These are phyloP conservation scores for Dicrurus megarhynchus DNA, from an alignment of 2,113 vertebrate genomes.

Conservation along the genomic window DNA sequence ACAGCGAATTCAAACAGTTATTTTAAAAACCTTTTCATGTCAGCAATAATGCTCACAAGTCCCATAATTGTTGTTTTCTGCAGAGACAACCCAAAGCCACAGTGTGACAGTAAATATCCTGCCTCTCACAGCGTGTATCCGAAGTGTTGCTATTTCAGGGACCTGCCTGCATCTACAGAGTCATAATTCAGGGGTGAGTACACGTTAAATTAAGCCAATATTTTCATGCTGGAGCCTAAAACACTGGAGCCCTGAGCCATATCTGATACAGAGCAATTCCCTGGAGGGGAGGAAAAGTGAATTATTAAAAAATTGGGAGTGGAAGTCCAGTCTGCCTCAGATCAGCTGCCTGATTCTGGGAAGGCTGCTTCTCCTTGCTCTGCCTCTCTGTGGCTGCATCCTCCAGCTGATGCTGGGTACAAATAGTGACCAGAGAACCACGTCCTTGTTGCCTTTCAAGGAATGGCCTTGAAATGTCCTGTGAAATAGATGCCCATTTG, in stretches of 20 bases:
- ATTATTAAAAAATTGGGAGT: neutral
- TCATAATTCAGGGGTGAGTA: neutral
- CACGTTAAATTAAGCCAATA: accelerated
- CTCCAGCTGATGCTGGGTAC: neutral
- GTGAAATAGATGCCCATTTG: neutral
- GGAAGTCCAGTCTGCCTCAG: neutral
- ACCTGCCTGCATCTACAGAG: neutral
- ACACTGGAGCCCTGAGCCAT: neutral
- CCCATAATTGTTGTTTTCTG: neutral
- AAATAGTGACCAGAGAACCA: accelerated
- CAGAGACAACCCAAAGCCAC: neutral
- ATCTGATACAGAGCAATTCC: neutral
- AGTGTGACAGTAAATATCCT: neutral
- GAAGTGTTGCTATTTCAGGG: neutral
- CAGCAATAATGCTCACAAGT: neutral
- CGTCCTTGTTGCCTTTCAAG: accelerated
- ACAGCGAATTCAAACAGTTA: neutral
- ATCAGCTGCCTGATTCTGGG: neutral
- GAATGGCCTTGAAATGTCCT: neutral
- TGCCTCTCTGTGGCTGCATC: neutral
- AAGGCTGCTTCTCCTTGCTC: neutral
- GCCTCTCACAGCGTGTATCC: accelerated
- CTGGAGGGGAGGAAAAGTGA: neutral
- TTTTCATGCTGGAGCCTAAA: neutral
- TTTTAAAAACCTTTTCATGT: neutral